Conservation (phyloP, 2,888 invertebrate genomes). For the Lasioglossum malachurum region DNA sequence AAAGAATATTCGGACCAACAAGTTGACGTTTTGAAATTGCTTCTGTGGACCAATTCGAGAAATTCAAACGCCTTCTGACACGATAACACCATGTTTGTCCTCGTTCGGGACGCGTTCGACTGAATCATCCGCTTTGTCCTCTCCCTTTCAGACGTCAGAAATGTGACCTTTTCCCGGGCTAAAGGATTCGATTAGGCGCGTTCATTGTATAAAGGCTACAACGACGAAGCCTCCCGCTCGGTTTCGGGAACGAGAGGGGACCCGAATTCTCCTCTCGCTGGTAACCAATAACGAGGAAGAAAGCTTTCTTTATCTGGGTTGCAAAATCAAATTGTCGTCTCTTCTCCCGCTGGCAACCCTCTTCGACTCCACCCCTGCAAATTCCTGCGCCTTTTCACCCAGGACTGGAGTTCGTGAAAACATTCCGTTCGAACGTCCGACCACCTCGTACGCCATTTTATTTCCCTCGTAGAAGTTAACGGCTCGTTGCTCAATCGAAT, state of each 20-base stretch:
- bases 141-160: conserved; percentile 15
- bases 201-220: conserved; percentile 59
- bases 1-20: background rate
- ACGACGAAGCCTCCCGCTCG: conserved; percentile 32
- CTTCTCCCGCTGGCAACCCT: conserved; percentile 9
- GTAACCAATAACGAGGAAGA: conserved; percentile 71
- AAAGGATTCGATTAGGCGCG: conserved; percentile 57
- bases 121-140: background rate
- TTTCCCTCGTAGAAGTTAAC: conserved; percentile 57
- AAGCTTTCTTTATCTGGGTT: conserved; percentile 72
- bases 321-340: conserved; percentile 70
- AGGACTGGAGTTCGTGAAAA: conserved; percentile 56
- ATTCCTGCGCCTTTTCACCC: conserved; percentile 33
- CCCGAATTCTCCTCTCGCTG: conserved; percentile 38
- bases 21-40: background rate
- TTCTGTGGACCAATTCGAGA: background rate
- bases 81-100: background rate
- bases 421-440: conserved; percentile 57
- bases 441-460: conserved; percentile 49
- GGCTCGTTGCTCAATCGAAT: conserved; percentile 63
- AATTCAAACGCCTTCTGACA: background rate
- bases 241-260: conserved; percentile 26
- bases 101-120: background rate
- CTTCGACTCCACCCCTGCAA: background rate
- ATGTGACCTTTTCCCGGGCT: conserved; percentile 33